Evolutionary conservation across 2,888 invertebrate genomes (phyloP).

Genomic region (Dolomedes plantarius): DNA sequence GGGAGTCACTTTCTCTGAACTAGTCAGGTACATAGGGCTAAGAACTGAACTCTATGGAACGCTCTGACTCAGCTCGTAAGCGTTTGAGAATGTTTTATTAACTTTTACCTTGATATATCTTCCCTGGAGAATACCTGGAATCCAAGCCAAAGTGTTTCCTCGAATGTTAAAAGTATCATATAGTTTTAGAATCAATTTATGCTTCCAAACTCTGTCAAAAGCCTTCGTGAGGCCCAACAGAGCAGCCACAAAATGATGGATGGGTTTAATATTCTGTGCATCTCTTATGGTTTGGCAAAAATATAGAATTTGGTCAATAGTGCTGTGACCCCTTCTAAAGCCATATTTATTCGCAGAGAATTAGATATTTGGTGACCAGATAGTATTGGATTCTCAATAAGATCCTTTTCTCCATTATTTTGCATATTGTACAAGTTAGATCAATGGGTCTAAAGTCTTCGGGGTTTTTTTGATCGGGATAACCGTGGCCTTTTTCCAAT

Average conservation of each 20-base stretch:
- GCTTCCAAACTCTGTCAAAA: slow-evolving; percentile 13
- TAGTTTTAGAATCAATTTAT: slow-evolving; percentile 9
- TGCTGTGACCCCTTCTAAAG: not conserved
- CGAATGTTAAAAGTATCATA: not conserved
- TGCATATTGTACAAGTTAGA: not conserved
- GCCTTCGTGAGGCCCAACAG: slow-evolving; percentile 23
- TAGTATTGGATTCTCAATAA: slow-evolving; percentile 13
- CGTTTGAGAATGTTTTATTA: slow-evolving; percentile 9
- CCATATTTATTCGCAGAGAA: slow-evolving; percentile 1
- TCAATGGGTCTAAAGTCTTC: slow-evolving; percentile 24
- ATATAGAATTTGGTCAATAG: not conserved
- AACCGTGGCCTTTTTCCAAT: not conserved
- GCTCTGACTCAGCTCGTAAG: not conserved
- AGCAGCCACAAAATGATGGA: not conserved
- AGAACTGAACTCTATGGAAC: not conserved
- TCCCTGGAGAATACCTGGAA: not conserved
- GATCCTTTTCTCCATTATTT: slow-evolving; percentile 36
- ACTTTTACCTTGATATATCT: slow-evolving; percentile 21
- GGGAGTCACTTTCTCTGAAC: slow-evolving; percentile 16
- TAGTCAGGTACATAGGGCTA: not conserved
- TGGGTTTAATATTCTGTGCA: slow-evolving; percentile 2
- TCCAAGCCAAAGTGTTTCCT: slow-evolving; percentile 10
- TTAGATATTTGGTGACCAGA: slow-evolving; percentile 2
- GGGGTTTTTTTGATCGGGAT: slow-evolving; percentile 20
- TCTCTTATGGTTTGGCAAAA: slow-evolving; percentile 18